Conservation (phyloP, 2,113 vertebrate species). For the Conger conger region DNA sequence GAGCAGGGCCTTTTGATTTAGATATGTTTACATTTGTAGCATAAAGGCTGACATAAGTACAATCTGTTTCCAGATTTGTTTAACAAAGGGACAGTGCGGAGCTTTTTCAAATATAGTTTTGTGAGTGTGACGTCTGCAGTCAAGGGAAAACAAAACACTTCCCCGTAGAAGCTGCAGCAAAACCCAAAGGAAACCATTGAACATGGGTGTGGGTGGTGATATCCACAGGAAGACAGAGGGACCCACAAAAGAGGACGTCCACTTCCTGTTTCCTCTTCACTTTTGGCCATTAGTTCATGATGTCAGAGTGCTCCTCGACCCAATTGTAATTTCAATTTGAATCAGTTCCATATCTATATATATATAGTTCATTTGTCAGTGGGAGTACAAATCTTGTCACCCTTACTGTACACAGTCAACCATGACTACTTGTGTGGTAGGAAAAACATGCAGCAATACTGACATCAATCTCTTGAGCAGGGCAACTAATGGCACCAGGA, state of each 20-base stretch:
- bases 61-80: not conserved
- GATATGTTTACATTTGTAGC: too few relatives aligned
- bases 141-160: not conserved
- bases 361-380: not conserved
- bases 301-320: not conserved
- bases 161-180: not conserved
- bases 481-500: not conserved
- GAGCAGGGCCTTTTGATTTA: not conserved
- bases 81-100: not conserved
- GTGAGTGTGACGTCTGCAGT: not conserved
- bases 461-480: not conserved
- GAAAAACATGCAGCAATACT: not conserved
- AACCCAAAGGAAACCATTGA: not conserved
- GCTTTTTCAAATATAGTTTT: not conserved
- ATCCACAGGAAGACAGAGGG: slow-evolving; percentile 38
- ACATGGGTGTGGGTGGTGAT: slow-evolving; percentile 14
- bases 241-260: not conserved
- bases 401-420: not conserved
- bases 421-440: not conserved
- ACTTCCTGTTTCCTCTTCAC: not conserved
- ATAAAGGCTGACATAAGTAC: too few relatives aligned
- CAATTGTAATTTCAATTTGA: not conserved
- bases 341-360: not conserved
- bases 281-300: not conserved
- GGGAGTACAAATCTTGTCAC: not conserved